Conservation (phyloP, 2,888 invertebrate genomes). For the Malthinus flaveolus region DNA sequence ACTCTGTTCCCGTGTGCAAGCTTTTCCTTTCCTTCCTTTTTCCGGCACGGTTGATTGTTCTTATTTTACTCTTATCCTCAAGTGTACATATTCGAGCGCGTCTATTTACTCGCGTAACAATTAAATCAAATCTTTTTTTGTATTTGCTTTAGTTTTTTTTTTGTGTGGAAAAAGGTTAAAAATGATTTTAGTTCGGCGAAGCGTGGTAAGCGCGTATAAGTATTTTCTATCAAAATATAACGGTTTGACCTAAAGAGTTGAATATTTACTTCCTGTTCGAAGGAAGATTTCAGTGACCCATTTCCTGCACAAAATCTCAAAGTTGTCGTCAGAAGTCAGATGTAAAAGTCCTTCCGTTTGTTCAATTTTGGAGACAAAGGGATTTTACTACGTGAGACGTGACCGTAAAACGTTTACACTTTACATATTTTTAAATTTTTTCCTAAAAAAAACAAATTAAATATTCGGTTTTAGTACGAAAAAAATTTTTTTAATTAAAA, state of each 20-base stretch:
- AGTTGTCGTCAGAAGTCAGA: conserved; percentile 19
- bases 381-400: conserved; percentile 17
- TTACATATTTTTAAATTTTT: conserved; percentile 9
- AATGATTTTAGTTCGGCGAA: too few relatives aligned
- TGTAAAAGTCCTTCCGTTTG: conserved; percentile 22
- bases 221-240: conserved; percentile 12
- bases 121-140: too few relatives aligned
- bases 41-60: conserved; percentile 11
- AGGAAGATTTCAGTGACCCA: conserved; percentile 24
- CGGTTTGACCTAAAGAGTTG: conserved; percentile 16
- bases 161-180: too few relatives aligned
- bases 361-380: conserved; percentile 22
- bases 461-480: too few relatives aligned
- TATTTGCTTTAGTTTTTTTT: too few relatives aligned
- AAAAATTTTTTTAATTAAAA: too few relatives aligned
- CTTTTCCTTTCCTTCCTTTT: conserved; percentile 18
- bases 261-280: conserved; percentile 19
- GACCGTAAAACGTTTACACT: conserved; percentile 7
- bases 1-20: conserved; percentile 17
- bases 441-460: neutral
- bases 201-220: neutral
- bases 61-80: conserved; percentile 8
- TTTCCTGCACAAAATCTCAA: conserved; percentile 18
- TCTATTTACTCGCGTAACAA: too few relatives aligned
- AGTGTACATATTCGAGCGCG: neutral